Percentiles rank a stretch among this genome's conserved stretches.
These are phyloP conservation scores for Craterocephalus amniculus DNA, from an alignment of 2,797 vertebrate genomes.

Conservation along the genomic window DNA sequence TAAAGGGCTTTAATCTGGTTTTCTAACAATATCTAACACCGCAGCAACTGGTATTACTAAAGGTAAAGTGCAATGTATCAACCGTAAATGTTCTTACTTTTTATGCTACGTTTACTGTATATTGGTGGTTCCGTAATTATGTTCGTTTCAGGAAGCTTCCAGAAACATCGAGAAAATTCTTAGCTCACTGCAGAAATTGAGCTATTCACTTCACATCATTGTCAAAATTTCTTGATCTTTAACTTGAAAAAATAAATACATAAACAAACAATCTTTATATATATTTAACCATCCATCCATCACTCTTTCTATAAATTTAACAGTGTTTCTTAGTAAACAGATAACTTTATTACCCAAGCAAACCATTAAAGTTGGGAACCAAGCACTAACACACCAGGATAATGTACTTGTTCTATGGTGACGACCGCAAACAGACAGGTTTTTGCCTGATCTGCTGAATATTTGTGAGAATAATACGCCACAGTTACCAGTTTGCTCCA, in stretches of 20 bases:
- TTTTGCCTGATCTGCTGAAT: slow-evolving; percentile 7
- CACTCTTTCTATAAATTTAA: too few species aligned
- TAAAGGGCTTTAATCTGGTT: too few species aligned
- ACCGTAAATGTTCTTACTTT: too few species aligned
- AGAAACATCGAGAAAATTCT: not conserved
- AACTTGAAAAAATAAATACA: not conserved
- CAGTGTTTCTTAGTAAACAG: not conserved
- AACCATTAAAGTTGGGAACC: not conserved
- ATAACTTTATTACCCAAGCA: not conserved
- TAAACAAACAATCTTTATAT: not conserved
- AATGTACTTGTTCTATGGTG: slow-evolving; percentile 1
- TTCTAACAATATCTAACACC: too few species aligned
- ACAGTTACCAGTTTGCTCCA: not conserved
- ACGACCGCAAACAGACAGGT: slow-evolving; percentile 33
- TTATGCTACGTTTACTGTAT: too few species aligned
- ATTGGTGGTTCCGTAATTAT: not conserved
- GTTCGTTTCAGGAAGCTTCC: slow-evolving; percentile 24
- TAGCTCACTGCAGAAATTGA: not conserved
- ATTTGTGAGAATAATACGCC: slow-evolving; percentile 2
- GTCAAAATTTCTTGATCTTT: not conserved
- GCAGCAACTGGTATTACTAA: too few species aligned
- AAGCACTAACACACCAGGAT: not conserved
- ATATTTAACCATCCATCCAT: too few species aligned
- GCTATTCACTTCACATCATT: not conserved
- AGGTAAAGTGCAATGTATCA: too few species aligned